These are phyloP conservation scores for Folsomia candida DNA, from an alignment of 2,888 invertebrate genomes.

Conservation along the genomic window DNA sequence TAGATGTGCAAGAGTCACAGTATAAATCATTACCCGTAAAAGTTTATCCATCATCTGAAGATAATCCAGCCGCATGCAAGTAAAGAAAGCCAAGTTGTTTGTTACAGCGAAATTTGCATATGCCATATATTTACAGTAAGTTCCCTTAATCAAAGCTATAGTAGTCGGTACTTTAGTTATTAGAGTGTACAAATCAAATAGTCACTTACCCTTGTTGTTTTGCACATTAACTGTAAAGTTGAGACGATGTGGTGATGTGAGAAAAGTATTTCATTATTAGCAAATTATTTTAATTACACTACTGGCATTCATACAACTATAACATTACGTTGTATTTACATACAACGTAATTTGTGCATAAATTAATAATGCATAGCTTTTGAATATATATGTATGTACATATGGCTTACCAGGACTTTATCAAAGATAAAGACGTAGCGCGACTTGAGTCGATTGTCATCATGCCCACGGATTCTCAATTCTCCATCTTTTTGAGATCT, in stretches of 20 bases:
- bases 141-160: not conserved
- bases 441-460: conserved; percentile 72
- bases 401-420: conserved; percentile 90
- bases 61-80: conserved; percentile 43
- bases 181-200: not conserved
- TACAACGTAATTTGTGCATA: too few relatives aligned
- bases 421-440: conserved; percentile 95
- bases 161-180: not conserved
- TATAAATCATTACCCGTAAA: conserved; percentile 54
- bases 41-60: conserved; percentile 57
- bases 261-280: too few relatives aligned
- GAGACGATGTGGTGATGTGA: too few relatives aligned
- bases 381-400: too few relatives aligned
- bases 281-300: too few relatives aligned
- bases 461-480: conserved; percentile 66
- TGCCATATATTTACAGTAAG: not conserved
- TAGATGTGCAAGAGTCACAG: conserved; percentile 10
- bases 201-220: conserved; percentile 68
- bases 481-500: conserved; percentile 82
- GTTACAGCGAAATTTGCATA: not conserved
- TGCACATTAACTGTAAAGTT: too few relatives aligned
- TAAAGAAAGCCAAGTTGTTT: conserved; percentile 20
- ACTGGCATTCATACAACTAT: too few relatives aligned
- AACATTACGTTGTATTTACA: too few relatives aligned
- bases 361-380: too few relatives aligned